phyloP scores from a whole-genome alignment of 1,140 invertebrate genomes.

The Heliconius congener region DNA sequence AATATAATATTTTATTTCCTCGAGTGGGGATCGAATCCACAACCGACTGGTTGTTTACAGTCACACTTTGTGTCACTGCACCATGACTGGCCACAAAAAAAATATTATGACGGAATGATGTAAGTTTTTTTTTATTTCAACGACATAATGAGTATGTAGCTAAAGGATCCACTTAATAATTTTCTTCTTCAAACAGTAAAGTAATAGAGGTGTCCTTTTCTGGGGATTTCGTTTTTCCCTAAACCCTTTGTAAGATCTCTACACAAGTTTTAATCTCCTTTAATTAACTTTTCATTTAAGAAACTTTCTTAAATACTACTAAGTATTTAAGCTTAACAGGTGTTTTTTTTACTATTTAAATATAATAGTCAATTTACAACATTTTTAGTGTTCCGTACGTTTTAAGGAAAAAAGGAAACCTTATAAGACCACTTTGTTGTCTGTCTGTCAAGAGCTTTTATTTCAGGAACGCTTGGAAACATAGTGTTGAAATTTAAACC shows the following conservation, averaged over 20 bases:
- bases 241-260: neutral
- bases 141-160: neutral
- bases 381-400: too few species aligned
- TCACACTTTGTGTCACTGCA: too few species aligned
- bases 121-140: neutral
- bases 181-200: neutral
- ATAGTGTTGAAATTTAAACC: too few species aligned
- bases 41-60: too few species aligned
- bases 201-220: constrained; percentile 1
- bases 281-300: neutral
- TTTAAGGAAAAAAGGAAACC: too few species aligned
- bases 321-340: neutral
- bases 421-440: too few species aligned
- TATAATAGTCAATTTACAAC: neutral
- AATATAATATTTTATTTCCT: too few species aligned
- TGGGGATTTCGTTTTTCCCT: neutral
- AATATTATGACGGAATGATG: too few species aligned
- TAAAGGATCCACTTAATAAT: neutral
- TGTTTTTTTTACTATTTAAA: neutral
- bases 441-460: too few species aligned
- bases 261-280: neutral
- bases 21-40: too few species aligned
- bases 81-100: too few species aligned
- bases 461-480: too few species aligned
- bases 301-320: neutral